These are phyloP conservation scores for Parauchenoglanis ngamensis DNA, from an alignment of 2,797 vertebrate species.

Conservation along the genomic window DNA sequence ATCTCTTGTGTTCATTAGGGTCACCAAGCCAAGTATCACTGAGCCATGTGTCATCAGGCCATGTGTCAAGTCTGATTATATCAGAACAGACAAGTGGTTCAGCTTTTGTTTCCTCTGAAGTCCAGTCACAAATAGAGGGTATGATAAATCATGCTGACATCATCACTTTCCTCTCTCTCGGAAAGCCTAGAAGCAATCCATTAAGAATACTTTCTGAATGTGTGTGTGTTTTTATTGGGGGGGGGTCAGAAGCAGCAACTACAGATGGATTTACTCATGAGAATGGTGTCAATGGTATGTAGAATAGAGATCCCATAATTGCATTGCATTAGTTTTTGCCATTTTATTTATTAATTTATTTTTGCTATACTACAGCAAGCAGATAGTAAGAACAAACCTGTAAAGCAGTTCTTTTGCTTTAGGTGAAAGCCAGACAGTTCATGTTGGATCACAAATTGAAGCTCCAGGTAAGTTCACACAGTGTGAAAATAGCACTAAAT, in stretches of 20 bases:
- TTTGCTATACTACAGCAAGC: background rate
- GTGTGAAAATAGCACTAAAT: background rate
- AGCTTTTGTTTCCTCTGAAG: slow-evolving; percentile 45
- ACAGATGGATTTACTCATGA: slow-evolving; percentile 37
- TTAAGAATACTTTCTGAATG: slow-evolving; percentile 4
- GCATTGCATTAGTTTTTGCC: background rate
- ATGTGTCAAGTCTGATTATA: slow-evolving; percentile 25
- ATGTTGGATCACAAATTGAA: slow-evolving; percentile 51
- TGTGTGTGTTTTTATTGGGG: slow-evolving; percentile 27
- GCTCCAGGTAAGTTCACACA: slow-evolving; percentile 45
- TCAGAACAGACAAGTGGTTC: slow-evolving; percentile 39
- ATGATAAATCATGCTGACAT: slow-evolving; percentile 3
- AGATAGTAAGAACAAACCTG: slow-evolving; percentile 10
- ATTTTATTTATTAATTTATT: too few relatives aligned
- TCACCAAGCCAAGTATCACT: slow-evolving; percentile 49
- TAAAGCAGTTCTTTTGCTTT: slow-evolving; percentile 24
- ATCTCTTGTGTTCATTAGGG: slow-evolving; percentile 34
- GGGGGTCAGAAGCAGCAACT: slow-evolving; percentile 38
- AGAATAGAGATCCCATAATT: background rate
- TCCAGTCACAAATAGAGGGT: slow-evolving; percentile 51
- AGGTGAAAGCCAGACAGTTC: slow-evolving; percentile 38
- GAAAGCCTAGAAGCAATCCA: background rate
- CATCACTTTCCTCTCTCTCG: background rate
- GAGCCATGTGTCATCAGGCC: slow-evolving; percentile 42
- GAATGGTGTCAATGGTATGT: slow-evolving; percentile 50